Conservation (phyloP, 1,140 invertebrate species). For the Drosophila sechellia region DNA sequence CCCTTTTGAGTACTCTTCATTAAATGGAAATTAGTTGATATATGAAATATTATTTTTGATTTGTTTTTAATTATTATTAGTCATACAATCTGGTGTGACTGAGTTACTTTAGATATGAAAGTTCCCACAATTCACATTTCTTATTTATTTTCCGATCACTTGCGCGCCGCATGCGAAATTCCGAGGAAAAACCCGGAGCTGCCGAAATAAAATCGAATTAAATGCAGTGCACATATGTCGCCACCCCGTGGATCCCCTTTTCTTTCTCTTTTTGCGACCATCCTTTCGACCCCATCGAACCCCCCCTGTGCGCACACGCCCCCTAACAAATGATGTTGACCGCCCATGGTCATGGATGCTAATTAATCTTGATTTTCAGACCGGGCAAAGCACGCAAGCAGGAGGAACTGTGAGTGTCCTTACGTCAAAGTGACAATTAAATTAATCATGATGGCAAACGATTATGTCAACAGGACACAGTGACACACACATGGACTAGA, state of each 20-base stretch:
- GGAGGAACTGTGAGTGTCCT: constrained; percentile 25
- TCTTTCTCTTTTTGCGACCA: too few species aligned
- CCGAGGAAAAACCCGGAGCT: constrained; percentile 7
- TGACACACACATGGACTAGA: constrained; percentile 14
- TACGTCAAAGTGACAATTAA: constrained; percentile 81
- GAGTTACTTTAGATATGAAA: too few species aligned
- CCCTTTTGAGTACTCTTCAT: neutral
- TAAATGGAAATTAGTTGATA: neutral
- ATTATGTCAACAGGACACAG: constrained; percentile 76
- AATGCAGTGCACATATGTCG: constrained; percentile 52
- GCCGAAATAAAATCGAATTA: constrained; percentile 63
- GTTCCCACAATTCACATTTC: neutral
- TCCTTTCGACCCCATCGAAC: neutral
- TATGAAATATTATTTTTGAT: too few species aligned
- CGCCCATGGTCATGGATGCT: constrained; percentile 72
- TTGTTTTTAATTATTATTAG: neutral
- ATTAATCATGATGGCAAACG: constrained; percentile 80
- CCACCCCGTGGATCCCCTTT: neutral
- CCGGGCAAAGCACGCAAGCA: constrained; percentile 15
- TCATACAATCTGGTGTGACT: too few species aligned
- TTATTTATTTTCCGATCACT: constrained; percentile 11
- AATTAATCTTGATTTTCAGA: constrained; percentile 80
- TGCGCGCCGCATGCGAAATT: constrained; percentile 55
- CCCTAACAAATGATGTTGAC: constrained; percentile 76
- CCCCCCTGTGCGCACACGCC: constrained; percentile 2